Evolutionary conservation across 2,797 vertebrate species (phyloP).

Genomic region (Chrysocyon brachyurus): DNA sequence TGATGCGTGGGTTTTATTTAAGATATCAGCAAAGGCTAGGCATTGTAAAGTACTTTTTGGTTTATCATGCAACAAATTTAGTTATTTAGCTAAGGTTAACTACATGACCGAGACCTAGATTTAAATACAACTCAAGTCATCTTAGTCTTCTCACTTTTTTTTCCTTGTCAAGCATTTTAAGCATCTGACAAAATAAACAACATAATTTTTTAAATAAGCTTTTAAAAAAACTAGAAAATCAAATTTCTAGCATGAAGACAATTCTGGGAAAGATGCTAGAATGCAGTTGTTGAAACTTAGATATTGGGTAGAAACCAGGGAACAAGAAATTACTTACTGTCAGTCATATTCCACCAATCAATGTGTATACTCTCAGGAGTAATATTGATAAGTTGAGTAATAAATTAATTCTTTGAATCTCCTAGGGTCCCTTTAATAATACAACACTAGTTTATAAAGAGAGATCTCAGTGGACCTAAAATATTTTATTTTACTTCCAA

Average conservation of each 20-base stretch:
- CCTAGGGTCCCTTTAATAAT: neutral
- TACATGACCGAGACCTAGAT: neutral
- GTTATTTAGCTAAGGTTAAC: neutral
- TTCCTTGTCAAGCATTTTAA: conserved; percentile 21
- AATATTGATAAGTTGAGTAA: neutral
- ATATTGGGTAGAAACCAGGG: neutral
- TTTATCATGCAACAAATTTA: neutral
- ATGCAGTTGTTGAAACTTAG: neutral
- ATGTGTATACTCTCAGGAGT: neutral
- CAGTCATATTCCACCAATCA: neutral
- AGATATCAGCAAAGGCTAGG: neutral
- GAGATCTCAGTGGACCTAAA: neutral
- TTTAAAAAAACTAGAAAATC: neutral
- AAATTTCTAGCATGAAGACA: neutral
- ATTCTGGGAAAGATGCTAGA: neutral
- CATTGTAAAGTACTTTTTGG: neutral
- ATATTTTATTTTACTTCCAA: conserved; percentile 47
- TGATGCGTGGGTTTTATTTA: neutral
- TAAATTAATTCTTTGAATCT: conserved; percentile 52
- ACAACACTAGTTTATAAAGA: neutral
- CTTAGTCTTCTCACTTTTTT: neutral
- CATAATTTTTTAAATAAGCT: neutral
- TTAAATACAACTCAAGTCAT: neutral
- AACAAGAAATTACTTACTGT: neutral
- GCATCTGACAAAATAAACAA: neutral